Evolutionary conservation across 1,140 invertebrate species (phyloP).

Genomic region (Bombus consobrinus): DNA sequence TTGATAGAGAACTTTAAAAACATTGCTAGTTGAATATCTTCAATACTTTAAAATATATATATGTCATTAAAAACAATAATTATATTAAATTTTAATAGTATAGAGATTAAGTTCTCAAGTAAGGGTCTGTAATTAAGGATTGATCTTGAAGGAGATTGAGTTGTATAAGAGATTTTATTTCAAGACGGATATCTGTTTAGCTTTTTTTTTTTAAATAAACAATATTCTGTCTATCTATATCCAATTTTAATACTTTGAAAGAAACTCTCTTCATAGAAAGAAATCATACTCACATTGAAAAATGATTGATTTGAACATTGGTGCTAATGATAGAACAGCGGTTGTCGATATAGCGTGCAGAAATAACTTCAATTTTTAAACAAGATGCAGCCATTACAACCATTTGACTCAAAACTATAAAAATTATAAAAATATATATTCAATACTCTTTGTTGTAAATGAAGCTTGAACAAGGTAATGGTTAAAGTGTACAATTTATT

Average conservation of each 20-base stretch:
- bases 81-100: not conserved
- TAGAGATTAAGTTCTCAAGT: not conserved
- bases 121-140: not conserved
- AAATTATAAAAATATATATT: not conserved
- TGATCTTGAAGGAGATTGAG: not conserved
- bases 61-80: too few relatives aligned
- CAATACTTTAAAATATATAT: too few relatives aligned
- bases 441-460: too few relatives aligned
- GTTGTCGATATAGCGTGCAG: too few relatives aligned
- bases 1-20: too few relatives aligned
- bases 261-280: too few relatives aligned
- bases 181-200: not conserved
- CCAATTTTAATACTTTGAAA: too few relatives aligned
- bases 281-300: too few relatives aligned
- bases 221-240: too few relatives aligned
- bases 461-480: not conserved
- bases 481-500: not conserved
- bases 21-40: too few relatives aligned
- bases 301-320: not conserved
- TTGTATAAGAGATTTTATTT: not conserved
- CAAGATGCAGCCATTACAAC: too few relatives aligned
- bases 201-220: not conserved
- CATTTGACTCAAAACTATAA: not conserved
- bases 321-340: too few relatives aligned
- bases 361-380: not conserved